Conservation (phyloP, 92 coral and sea anemone genomes). For the Parazoanthus atlanticus region DNA sequence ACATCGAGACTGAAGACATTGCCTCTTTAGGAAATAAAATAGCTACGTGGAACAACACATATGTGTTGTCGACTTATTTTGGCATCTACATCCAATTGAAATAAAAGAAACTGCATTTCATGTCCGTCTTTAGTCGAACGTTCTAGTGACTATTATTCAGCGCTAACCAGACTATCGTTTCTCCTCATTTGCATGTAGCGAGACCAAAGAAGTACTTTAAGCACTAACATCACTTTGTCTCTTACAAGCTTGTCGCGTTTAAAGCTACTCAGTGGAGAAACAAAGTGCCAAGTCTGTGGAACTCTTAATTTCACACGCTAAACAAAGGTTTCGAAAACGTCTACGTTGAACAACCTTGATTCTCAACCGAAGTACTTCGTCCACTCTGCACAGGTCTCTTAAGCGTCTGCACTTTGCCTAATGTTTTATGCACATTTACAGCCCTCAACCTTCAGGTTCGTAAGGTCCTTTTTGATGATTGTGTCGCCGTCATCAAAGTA, state of each 20-base stretch:
- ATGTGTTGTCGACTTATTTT: conserved; percentile 13
- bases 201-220: background rate
- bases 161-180: conserved; percentile 14
- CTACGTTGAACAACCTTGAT: background rate
- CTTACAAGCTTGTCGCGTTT: background rate
- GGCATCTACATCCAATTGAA: background rate
- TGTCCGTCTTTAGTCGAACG: background rate
- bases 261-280: background rate
- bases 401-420: background rate
- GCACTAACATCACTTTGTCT: conserved; percentile 14
- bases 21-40: conserved; percentile 43
- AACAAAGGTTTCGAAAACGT: conserved; percentile 6
- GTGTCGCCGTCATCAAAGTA: conserved; percentile 55
- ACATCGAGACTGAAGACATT: background rate
- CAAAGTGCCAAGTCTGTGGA: background rate
- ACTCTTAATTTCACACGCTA: background rate
- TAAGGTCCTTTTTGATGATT: conserved; percentile 50
- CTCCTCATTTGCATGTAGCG: background rate
- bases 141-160: background rate
- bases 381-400: background rate
- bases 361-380: background rate
- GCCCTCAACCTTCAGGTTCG: conserved; percentile 58
- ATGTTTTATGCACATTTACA: conserved; percentile 63
- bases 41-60: conserved; percentile 15
- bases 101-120: background rate